These are phyloP conservation scores for Antheraea yamamai DNA, from an alignment of 2,888 invertebrate species.

Conservation along the genomic window DNA sequence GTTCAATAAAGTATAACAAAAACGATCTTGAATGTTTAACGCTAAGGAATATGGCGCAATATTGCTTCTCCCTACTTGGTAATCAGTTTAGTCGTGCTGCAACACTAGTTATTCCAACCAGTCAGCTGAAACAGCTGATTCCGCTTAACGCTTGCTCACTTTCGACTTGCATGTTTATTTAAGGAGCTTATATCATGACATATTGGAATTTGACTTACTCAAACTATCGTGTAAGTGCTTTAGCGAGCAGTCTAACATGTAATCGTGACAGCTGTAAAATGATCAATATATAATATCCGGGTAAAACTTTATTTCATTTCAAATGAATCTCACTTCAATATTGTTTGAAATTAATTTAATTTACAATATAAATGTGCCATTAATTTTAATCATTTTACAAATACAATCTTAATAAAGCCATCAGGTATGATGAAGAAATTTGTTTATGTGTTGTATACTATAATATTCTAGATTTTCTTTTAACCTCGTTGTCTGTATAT, in stretches of 20 bases:
- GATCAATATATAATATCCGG: too few species aligned
- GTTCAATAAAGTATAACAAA: slow-evolving; percentile 50
- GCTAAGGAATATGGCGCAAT: slow-evolving; percentile 43
- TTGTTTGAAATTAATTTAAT: too few species aligned
- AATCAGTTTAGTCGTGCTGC: slow-evolving; percentile 69
- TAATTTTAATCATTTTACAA: too few species aligned
- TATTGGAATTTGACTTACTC: slow-evolving; percentile 4
- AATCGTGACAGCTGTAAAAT: too few species aligned
- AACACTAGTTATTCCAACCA: slow-evolving; percentile 75
- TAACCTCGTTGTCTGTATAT: too few species aligned
- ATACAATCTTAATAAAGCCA: too few species aligned
- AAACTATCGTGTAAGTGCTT: slow-evolving; percentile 14
- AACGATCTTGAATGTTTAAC: slow-evolving; percentile 33
- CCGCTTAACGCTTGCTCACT: slow-evolving; percentile 47
- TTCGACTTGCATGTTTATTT: slow-evolving; percentile 53
- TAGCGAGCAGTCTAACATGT: neutral
- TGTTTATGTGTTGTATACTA: too few species aligned
- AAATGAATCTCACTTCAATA: too few species aligned
- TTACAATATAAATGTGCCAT: too few species aligned
- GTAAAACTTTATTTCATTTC: too few species aligned
- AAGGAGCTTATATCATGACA: slow-evolving; percentile 39
- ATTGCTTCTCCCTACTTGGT: slow-evolving; percentile 41
- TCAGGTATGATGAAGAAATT: too few species aligned
- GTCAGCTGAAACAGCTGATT: slow-evolving; percentile 55
- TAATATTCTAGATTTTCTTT: too few species aligned